phyloP scores from a whole-genome alignment of 1,140 invertebrate species.

The Lamellibrachia luymesi region DNA sequence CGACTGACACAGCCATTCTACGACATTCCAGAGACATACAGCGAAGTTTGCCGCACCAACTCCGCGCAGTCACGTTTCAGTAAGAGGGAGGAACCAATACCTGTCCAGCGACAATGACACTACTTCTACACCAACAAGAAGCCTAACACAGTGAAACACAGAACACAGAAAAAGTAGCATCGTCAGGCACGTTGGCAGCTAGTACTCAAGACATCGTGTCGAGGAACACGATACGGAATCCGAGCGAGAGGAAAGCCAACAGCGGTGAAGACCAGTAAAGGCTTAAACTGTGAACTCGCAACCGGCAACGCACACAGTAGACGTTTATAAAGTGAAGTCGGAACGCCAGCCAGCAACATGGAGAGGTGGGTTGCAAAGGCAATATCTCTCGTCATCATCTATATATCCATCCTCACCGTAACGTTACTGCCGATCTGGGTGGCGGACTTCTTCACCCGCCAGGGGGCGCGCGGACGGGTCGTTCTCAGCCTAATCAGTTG shows the following conservation, averaged over 20 bases:
- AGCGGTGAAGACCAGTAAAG: no score
- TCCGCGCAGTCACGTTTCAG: neutral
- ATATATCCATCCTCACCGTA: neutral
- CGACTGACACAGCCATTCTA: neutral
- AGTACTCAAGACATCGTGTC: neutral
- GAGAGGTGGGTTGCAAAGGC: conserved; percentile 14
- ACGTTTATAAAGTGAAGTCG: neutral
- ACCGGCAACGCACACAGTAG: neutral
- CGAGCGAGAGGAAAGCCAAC: neutral
- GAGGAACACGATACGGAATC: neutral
- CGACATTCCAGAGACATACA: neutral
- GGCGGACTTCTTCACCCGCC: neutral
- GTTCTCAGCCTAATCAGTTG: conserved; percentile 42
- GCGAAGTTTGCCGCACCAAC: neutral
- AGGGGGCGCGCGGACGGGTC: neutral
- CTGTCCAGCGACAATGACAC: neutral
- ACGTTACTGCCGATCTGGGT: conserved; percentile 11
- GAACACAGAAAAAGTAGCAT: neutral
- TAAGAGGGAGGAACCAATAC: neutral
- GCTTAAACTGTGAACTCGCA: no score
- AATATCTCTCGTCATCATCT: conserved; percentile 9
- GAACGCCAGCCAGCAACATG: neutral
- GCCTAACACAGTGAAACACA: neutral
- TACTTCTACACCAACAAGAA: neutral
- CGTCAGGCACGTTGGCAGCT: neutral